Evolutionary conservation across 2,797 vertebrate species (phyloP).

Genomic region (Lagorchestes hirsutus): DNA sequence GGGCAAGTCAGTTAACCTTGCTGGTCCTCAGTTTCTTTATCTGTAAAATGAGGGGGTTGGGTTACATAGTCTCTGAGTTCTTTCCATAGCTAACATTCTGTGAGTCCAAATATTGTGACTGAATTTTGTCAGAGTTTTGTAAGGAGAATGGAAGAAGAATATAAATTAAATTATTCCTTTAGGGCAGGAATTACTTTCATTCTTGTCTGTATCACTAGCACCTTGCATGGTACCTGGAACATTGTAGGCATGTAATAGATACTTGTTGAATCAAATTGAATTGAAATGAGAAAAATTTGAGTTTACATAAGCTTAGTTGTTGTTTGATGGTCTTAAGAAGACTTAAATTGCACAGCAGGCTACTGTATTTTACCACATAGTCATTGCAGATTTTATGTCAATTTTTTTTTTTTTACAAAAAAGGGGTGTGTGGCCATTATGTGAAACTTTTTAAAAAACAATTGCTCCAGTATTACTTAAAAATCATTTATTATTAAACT

Average conservation of each 20-base stretch:
- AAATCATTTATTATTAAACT: too few relatives aligned
- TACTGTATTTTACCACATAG: background rate
- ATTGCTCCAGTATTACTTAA: too few relatives aligned
- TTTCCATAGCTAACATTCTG: background rate
- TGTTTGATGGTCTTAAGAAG: background rate
- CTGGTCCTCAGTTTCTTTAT: background rate
- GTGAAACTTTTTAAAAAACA: too few relatives aligned
- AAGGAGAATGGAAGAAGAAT: background rate
- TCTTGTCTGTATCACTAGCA: background rate
- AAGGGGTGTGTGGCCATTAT: too few relatives aligned
- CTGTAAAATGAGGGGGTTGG: background rate
- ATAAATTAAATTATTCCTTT: background rate
- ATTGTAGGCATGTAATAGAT: background rate
- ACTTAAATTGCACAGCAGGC: background rate
- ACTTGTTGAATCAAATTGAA: background rate
- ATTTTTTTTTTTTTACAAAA: too few relatives aligned
- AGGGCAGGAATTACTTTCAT: background rate
- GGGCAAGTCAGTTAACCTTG: background rate
- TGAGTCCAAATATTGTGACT: background rate
- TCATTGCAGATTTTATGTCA: too few relatives aligned
- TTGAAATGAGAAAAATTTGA: background rate
- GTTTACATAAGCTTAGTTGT: background rate
- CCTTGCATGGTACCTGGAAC: background rate
- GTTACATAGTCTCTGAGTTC: background rate
- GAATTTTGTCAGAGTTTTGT: background rate